Base-by-base conservation (phyloP, 1,140 invertebrate genomes). In the Solenopsis invicta region DNA sequence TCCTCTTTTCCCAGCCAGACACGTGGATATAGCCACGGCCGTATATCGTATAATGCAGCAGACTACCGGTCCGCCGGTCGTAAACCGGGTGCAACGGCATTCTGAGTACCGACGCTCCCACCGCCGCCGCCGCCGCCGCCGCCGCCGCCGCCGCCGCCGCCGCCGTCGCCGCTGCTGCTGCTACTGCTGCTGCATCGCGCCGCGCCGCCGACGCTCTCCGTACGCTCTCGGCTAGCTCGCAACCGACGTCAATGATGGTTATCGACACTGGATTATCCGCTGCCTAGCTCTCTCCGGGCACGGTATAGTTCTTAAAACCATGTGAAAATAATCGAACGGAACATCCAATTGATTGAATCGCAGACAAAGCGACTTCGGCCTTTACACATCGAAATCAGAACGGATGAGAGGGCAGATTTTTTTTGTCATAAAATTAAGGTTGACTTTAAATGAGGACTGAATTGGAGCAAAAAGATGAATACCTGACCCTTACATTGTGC, bases 41-140 rank as follows among this genome's bases (percentile, higher is more conserved):
- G 92, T 94, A 94, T 94, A 94, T 93, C 91, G 92, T 91, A 93
- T 93, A 94, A 94, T 93, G 91, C 91, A 89, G 90, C 93, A 93
- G 93, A 93, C 93, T 92, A 93, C 92, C 94, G 92, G 94, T 93
- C 92, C 78, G 82, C 52, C 87, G 88, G 67, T 93, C 90, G 87
- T 93, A 93, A 93, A 93, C 85, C 88, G 91, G 85, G 85, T 87
- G 90, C 89, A 92, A 89, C 88, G 90, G 82, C 82, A 85, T 69
- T 88, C 91, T 85, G 87, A 89, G 90, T 86, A 87, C 80, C 78
- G 86, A 61, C 24, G 56, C 61, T 69, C 29, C 37, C 69, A 54
- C 52, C 34, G 71, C 52, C 76, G 85, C 13, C 84, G 13, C 59
- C 80, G 84, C 12, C 76, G 10, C 69, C 59, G 10, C 8, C 29